phyloP scores from a whole-genome alignment of 2,888 invertebrate species.

The Yponomeuta malinellus region DNA sequence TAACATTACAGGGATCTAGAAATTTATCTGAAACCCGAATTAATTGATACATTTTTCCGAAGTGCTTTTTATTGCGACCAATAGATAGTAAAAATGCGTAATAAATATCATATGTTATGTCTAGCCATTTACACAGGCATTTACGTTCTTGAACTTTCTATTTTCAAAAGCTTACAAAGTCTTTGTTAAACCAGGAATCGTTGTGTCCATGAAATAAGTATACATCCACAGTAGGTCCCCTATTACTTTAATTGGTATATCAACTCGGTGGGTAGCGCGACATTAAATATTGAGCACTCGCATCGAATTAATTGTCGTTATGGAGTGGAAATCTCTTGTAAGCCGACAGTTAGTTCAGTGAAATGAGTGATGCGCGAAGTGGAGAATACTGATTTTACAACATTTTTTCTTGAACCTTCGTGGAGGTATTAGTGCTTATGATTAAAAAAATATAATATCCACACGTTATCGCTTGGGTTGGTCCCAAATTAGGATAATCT shows the following conservation, averaged over 20 bases:
- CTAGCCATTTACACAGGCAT: too few species aligned
- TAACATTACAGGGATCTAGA: too few species aligned
- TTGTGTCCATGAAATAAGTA: neutral
- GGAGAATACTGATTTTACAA: neutral
- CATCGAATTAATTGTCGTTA: conserved; percentile 1
- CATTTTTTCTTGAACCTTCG: neutral
- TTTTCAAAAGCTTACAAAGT: neutral
- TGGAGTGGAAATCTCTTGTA: conserved; percentile 1
- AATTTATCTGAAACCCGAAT: too few species aligned
- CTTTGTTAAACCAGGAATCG: conserved; percentile 29
- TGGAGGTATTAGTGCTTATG: too few species aligned
- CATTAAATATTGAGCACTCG: conserved; percentile 1
- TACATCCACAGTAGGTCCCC: conserved; percentile 5
- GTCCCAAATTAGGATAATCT: too few species aligned
- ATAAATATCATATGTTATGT: too few species aligned
- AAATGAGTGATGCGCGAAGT: neutral
- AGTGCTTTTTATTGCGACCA: too few species aligned
- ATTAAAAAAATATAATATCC: too few species aligned
- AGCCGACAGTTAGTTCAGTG: neutral
- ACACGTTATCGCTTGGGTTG: too few species aligned
- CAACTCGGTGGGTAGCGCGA: conserved; percentile 26
- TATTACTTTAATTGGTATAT: conserved; percentile 53
- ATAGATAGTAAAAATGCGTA: too few species aligned
- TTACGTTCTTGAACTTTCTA: too few species aligned
- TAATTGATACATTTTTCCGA: too few species aligned